phyloP scores from a whole-genome alignment of 2,113 vertebrate species.

The Neomonachus schauinslandi region DNA sequence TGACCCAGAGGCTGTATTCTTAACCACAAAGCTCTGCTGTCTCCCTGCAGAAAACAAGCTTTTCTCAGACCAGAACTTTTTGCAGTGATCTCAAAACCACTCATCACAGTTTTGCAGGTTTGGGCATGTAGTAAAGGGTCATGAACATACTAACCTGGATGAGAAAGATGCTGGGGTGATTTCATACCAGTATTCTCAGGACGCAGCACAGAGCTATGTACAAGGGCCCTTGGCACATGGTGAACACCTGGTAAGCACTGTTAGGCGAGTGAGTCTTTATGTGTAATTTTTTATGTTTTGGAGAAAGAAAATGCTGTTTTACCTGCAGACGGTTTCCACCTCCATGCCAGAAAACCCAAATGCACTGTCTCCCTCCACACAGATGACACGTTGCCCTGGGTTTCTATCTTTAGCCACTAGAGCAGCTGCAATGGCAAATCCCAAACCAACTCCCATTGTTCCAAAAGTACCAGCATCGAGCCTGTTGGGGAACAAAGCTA shows the following conservation, averaged over 20 bases:
- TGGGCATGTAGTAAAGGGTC: not conserved
- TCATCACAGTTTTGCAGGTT: not conserved
- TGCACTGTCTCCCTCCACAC: conserved; percentile 97
- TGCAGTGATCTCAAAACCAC: conserved; percentile 17
- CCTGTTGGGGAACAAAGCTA: conserved; percentile 81
- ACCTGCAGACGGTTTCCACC: conserved; percentile 98
- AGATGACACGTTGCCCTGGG: conserved; percentile 88
- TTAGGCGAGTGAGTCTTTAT: not conserved
- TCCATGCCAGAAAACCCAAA: conserved; percentile 99
- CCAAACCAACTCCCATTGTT: conserved; percentile 97
- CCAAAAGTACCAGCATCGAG: conserved; percentile 98
- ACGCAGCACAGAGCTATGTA: not conserved
- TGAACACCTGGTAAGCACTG: not conserved
- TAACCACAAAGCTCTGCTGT: not conserved
- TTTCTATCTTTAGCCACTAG: conserved; percentile 86
- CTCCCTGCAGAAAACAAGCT: conserved; percentile 12
- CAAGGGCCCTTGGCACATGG: not conserved
- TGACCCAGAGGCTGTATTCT: not conserved
- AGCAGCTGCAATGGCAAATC: conserved; percentile 96
- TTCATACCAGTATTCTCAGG: not conserved
- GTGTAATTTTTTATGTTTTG: not conserved
- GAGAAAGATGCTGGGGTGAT: not conserved
- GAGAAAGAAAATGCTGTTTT: conserved; percentile 35
- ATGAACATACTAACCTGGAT: not conserved
- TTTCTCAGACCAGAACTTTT: not conserved